These are phyloP conservation scores for Equus przewalskii DNA, from an alignment of 2,113 vertebrate genomes.

Conservation along the genomic window DNA sequence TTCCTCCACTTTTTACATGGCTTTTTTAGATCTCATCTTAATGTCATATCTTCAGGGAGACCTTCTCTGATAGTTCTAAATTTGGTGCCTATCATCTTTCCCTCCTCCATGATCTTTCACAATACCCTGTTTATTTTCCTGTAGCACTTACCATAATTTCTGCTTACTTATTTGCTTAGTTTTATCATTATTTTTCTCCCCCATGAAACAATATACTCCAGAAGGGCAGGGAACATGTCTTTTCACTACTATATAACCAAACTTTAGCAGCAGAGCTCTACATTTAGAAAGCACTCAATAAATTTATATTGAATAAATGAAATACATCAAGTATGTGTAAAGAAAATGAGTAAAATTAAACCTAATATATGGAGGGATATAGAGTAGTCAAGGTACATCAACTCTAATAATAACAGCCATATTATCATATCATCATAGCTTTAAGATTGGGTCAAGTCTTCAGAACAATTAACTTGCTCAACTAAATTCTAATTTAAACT, in stretches of 20 bases:
- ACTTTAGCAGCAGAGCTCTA: neutral
- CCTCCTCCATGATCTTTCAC: neutral
- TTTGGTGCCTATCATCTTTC: neutral
- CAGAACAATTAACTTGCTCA: neutral
- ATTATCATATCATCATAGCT: neutral
- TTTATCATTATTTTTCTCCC: neutral
- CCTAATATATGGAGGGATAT: neutral
- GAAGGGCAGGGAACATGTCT: neutral
- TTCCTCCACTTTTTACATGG: neutral
- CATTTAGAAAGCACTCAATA: neutral
- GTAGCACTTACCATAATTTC: neutral
- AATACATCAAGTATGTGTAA: neutral
- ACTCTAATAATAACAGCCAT: neutral
- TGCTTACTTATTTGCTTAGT: neutral
- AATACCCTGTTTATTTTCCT: neutral
- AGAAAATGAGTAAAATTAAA: neutral
- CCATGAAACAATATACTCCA: neutral
- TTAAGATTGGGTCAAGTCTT: neutral
- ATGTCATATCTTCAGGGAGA: neutral
- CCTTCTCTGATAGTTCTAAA: constrained; percentile 55
- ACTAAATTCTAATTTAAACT: neutral
- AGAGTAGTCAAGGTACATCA: neutral
- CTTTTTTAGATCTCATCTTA: neutral
- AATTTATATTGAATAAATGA: neutral
- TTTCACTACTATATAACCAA: neutral